These are phyloP conservation scores for Cantharis rustica DNA, from an alignment of 2,888 invertebrate species.

Conservation along the genomic window DNA sequence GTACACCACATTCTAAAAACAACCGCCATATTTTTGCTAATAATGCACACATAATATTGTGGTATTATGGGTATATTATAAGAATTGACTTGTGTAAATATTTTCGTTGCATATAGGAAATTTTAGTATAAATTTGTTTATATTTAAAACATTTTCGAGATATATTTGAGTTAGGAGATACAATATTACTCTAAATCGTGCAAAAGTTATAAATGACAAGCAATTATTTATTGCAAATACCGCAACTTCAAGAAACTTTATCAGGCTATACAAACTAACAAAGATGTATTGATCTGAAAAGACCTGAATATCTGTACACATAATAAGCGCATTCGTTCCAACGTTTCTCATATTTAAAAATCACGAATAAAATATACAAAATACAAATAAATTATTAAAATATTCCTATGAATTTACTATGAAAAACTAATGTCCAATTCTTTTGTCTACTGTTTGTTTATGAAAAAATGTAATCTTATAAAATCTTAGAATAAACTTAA, in stretches of 20 bases:
- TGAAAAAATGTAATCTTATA: too few species aligned
- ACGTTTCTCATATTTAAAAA: background rate
- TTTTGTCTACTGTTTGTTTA: too few species aligned
- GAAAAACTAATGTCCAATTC: too few species aligned
- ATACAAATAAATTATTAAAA: background rate
- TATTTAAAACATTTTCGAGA: background rate
- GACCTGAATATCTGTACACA: background rate
- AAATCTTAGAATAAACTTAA: too few species aligned
- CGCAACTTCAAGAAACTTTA: background rate
- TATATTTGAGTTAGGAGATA: background rate
- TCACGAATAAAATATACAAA: background rate
- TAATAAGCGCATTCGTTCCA: background rate
- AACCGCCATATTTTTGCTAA: background rate
- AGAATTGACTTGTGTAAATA: too few species aligned
- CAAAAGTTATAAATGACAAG: background rate
- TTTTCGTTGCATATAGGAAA: background rate
- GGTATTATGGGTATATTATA: background rate
- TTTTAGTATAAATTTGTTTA: background rate
- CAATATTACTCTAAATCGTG: background rate
- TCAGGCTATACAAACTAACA: background rate
- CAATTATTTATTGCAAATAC: background rate
- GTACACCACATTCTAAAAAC: background rate
- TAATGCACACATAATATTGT: background rate
- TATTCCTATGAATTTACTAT: background rate
- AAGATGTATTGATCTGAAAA: background rate